Evolutionary conservation across 2,113 vertebrate genomes (phyloP), one percentile per base, ranked within the genome.

Genomic region (Hyaena hyaena): DNA sequence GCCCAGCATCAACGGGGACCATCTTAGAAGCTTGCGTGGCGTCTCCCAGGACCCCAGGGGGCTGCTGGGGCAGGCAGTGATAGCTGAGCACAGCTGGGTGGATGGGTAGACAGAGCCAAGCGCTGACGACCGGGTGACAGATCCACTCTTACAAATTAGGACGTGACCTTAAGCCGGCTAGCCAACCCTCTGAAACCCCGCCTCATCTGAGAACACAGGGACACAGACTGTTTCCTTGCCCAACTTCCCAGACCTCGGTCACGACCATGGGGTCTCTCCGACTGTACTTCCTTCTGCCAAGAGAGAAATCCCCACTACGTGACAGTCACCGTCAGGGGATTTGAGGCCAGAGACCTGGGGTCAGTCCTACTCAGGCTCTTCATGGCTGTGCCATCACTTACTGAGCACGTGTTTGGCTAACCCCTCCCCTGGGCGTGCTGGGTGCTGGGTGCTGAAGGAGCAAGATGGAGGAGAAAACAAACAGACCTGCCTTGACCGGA

Each of bases 1-100:
- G 1, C 21, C 21, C n/a, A 11, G 1, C 5, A 8, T 45, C 48
- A 39, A 31, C 43, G 43, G 0, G 10, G 48, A 61, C 35, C 50
- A 26, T 21, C 26, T 55, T 33, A 45, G 61, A 61, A 28, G 69
- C 4, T 45, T 39, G 5, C 1, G 17, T 9, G 2, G 39, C 2
- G 0, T 35, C 55, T 58, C 45, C 1, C 2, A 48, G 31, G 4
- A 15, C n/a, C 7, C 65, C 1, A 26, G 76, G n/a, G 58, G 35
- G 19, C 58, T 1, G 6, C 1, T 4, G 17, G 53, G 43, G 28
- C 55, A 69, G 89, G 68, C 7, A 1, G 45, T 3, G 28, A 28
- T 1, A 12, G 28, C 33, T 0, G 1, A 21, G 23, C 12, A 17
- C 23, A 35, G 68, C 23, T 14, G 2, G 10, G n/a, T 9, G 10